Evolutionary conservation across 2,888 invertebrate genomes (phyloP).

Genomic region (Phaonia tiefii): DNA sequence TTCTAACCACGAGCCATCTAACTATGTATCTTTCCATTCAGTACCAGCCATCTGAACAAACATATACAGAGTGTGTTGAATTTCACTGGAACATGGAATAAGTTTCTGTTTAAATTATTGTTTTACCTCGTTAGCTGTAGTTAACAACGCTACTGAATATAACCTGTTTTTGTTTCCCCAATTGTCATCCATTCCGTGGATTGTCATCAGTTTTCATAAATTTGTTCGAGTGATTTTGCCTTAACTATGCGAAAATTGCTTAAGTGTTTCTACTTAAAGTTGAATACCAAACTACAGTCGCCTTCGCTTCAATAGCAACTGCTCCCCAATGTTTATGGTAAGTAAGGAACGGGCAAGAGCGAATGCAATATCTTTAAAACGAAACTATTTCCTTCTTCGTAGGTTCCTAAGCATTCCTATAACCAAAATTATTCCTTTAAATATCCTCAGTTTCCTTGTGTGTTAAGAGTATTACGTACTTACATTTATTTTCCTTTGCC

Average conservation of each 20-base stretch:
- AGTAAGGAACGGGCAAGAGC: conserved; percentile 14
- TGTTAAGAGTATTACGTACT: conserved; percentile 47
- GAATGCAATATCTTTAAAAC: conserved; percentile 58
- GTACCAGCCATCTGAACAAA: no score
- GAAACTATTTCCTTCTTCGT: conserved; percentile 31
- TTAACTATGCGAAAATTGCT: neutral
- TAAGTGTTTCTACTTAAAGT: conserved; percentile 43
- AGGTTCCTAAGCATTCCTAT: conserved; percentile 30
- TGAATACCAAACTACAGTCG: conserved; percentile 38
- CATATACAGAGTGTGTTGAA: no score
- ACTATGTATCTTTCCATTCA: no score
- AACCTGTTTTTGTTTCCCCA: no score
- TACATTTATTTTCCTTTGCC: conserved; percentile 47
- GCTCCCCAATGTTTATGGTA: neutral
- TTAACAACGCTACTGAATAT: no score
- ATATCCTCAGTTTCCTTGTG: conserved; percentile 28
- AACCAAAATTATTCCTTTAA: conserved; percentile 50
- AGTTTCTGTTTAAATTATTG: no score
- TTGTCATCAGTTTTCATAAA: conserved; percentile 28
- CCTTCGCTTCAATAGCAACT: no score
- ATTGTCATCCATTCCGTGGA: no score
- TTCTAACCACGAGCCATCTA: no score
- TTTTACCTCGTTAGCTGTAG: no score
- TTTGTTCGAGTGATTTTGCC: conserved; percentile 3
- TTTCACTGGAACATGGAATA: no score